Percentiles rank a stretch among this genome's conserved stretches.
These are phyloP conservation scores for Strix occidentalis DNA, from an alignment of 2,797 vertebrate genomes.

Conservation along the genomic window DNA sequence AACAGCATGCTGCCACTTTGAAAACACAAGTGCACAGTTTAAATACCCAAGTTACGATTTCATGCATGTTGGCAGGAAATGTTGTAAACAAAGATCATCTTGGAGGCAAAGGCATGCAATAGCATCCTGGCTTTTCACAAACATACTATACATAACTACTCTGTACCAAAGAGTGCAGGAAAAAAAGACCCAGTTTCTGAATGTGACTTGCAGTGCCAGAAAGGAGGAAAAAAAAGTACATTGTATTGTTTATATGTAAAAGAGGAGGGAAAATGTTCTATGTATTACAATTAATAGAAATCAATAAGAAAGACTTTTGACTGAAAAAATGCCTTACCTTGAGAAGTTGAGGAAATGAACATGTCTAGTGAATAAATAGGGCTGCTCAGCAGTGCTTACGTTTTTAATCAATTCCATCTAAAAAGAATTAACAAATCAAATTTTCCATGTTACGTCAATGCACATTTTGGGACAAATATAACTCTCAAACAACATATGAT, in stretches of 20 bases:
- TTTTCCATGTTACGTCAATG: neutral
- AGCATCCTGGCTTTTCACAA: neutral
- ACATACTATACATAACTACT: neutral
- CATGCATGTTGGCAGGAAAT: neutral
- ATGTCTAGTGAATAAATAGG: conserved; percentile 96
- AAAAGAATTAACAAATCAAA: conserved; percentile 68
- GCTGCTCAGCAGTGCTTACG: conserved; percentile 93
- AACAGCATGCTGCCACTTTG: neutral
- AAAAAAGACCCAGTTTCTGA: neutral
- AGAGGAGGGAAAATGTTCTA: neutral
- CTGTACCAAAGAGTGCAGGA: neutral
- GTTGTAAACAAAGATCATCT: neutral
- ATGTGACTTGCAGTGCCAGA: neutral
- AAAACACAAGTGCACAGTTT: neutral
- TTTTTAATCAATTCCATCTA: conserved; percentile 98
- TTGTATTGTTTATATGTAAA: neutral
- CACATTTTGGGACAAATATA: neutral
- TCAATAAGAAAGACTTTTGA: neutral
- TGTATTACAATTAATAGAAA: neutral
- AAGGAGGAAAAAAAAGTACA: neutral
- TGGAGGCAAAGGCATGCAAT: neutral
- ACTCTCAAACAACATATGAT: neutral
- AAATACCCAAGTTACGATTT: neutral
- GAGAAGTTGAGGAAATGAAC: conserved; percentile 99
- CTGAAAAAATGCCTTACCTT: conserved; percentile 80